Evolutionary conservation across 2,797 vertebrate species (phyloP), one percentile per base, ranked within the genome.

Genomic region (Crypturellus tataupa): DNA sequence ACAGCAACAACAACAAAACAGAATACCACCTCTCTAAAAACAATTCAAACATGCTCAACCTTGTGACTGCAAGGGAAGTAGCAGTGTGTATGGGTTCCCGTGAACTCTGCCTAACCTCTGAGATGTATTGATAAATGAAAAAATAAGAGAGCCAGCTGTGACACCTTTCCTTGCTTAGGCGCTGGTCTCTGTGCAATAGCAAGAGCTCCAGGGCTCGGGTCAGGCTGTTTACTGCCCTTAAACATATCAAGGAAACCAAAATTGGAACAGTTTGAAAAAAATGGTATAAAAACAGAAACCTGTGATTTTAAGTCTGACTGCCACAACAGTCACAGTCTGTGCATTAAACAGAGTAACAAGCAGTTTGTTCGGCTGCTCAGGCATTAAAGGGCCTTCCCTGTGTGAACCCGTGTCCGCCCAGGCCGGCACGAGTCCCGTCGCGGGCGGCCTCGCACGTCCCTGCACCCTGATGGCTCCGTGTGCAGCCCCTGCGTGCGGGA

Each of bases 51-150:
- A 3, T 70, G 14, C 25, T 92, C 42, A 73, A 76, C 33, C 69
- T 82, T 27, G 85, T 37, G 87, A 65, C 80, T 97, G 94, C 91
- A 73, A 73, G 76, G 93, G 58, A 93, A 92, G 60, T 35, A 93
- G 70, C 83, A 59, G 3, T 75, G 49, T 90, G 77, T 64, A 80
- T 65, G 83, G 69, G 80, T 92, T 97, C 93, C 80, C 85, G 29
- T 93, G 96, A 95, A 93, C 96, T 95, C 62, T 92, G 73, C 60
- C 70, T 96, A 93, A 96, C 95, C 95, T 88, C 83, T 82, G 89
- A 94, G 80, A 93, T 91, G 80, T 91, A 95, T 90, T 77, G 88
- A 93, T 95, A 94, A 97, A 93, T 53, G 80, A 75, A 82, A 87
- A 91, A 88, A 79, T 53, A 93, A 77, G 88, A 75, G 83, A 55